Evolutionary conservation across 1,140 invertebrate genomes (phyloP), one percentile per base, ranked within the genome.

Genomic region (Panagrolaimus sp.): DNA sequence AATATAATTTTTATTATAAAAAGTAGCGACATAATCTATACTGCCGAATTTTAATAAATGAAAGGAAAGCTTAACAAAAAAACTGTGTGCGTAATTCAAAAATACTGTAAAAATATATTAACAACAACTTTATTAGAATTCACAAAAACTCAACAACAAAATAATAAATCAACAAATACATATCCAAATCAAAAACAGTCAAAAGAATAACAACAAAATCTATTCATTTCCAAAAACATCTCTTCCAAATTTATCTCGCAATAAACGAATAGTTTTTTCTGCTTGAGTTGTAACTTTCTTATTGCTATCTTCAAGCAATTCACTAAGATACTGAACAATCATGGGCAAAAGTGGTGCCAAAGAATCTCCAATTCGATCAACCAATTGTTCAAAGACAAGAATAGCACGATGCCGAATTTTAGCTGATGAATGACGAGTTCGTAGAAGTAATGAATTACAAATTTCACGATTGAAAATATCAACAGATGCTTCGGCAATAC

Each of bases 281-380:
- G 71, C 73, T 71, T 70, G 69, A n/a, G 72, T 38, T 13, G 69
- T 25, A 23, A 70, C 68, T 47, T 70, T 70, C 14, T 27, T n/a
- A 31, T 70, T 48, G 13, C 44, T 57, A 27, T 57, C 67, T 62
- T 70, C 69, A n/a, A 70, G 68, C 3, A 70, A 9, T 46, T 70
- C 69, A 13, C 70, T 69, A 9, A 70, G 68, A 25, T 53, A 70
- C 16, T 70, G 69, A 16, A 70, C 69, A 31, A 70, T 47, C 45
- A 62, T 57, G 9, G 69, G 69, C 9, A 70, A 45, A 16, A 70
- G 25, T 14, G 69, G 69, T 11, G 69, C 65, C 23, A 70, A 42
- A 8, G 69, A 70, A 48, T 70, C 69, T 4, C 69, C 69, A 43
- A 71, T 71, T 16, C 69, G 46, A 31, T 42, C 51, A 16, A 71